phyloP scores from a whole-genome alignment of 2,113 vertebrate genomes.

The Cyphomyrus plagiostoma region DNA sequence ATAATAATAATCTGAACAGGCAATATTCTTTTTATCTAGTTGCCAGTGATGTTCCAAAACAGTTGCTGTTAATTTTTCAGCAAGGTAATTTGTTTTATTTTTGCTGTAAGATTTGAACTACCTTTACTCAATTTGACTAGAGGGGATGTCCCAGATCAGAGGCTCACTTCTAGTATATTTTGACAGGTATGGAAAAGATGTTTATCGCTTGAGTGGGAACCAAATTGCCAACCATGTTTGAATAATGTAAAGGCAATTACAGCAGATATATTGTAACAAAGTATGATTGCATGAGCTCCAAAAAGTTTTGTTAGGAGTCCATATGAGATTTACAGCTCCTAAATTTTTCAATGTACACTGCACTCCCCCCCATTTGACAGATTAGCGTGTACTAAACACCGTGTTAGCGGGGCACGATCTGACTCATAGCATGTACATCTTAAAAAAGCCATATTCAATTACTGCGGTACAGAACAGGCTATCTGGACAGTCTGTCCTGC shows the following conservation, averaged over 20 bases:
- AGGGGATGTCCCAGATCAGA: background rate
- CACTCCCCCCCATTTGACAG: background rate
- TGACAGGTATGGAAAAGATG: background rate
- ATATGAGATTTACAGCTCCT: background rate
- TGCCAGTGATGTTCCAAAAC: background rate
- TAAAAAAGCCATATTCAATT: background rate
- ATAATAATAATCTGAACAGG: background rate
- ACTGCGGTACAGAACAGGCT: background rate
- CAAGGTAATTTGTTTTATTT: background rate
- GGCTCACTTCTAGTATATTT: background rate
- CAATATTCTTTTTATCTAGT: background rate
- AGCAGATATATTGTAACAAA: background rate
- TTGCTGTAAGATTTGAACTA: background rate
- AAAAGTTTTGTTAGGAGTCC: background rate
- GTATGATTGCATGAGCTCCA: background rate
- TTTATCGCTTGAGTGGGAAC: background rate
- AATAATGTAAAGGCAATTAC: background rate
- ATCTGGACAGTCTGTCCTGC: background rate
- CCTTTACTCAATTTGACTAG: background rate
- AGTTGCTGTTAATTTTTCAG: background rate
- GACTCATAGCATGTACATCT: background rate
- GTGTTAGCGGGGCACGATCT: background rate
- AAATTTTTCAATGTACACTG: background rate
- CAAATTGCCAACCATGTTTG: background rate
- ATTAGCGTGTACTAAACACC: background rate